Conservation (phyloP, 2,797 vertebrate species). For the Lepilemur ruficaudatus region DNA sequence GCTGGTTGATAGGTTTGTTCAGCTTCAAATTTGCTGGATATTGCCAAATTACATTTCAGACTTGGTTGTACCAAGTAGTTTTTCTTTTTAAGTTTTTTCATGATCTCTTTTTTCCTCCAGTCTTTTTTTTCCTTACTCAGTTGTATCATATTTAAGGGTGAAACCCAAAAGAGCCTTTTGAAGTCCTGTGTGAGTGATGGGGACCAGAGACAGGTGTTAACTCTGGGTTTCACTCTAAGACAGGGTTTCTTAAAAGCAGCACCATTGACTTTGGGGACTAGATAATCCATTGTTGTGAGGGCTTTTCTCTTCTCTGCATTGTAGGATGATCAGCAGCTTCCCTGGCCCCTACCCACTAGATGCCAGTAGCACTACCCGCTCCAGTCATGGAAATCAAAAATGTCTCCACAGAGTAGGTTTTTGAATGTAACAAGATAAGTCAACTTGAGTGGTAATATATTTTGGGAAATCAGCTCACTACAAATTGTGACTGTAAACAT, state of each 20-base stretch:
- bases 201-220: neutral
- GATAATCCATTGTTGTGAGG: neutral
- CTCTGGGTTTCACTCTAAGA: neutral
- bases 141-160: neutral
- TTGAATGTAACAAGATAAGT: too few relatives aligned
- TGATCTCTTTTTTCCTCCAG: neutral
- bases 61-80: neutral
- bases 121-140: neutral
- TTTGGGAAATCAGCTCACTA: too few relatives aligned
- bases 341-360: neutral
- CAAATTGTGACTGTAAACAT: too few relatives aligned
- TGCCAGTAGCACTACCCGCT: neutral
- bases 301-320: neutral
- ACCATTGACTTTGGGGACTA: neutral
- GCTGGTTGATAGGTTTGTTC: neutral
- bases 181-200: neutral
- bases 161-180: neutral
- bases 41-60: neutral
- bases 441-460: too few relatives aligned
- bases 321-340: neutral
- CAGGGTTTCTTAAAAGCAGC: neutral
- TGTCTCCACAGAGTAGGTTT: too few relatives aligned
- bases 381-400: neutral
- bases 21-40: neutral
- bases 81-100: neutral